These are phyloP conservation scores for Rhingia campestris DNA, from an alignment of 2,888 invertebrate genomes.

Conservation along the genomic window DNA sequence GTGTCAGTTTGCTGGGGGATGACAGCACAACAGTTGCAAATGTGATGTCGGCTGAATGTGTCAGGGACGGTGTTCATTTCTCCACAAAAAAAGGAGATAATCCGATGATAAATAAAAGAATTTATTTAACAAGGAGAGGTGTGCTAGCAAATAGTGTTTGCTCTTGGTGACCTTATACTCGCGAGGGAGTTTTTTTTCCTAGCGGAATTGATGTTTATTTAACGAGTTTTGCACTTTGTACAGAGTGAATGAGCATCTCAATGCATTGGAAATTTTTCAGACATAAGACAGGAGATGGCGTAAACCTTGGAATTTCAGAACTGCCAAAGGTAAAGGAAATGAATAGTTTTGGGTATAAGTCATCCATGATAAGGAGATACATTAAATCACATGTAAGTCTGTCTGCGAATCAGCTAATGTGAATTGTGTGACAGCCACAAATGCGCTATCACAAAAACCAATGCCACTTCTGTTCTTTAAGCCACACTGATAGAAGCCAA, in stretches of 20 bases:
- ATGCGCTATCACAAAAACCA: too few relatives aligned
- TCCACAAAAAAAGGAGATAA: background rate
- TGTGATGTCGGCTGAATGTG: background rate
- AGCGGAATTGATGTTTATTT: background rate
- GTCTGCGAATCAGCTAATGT: too few relatives aligned
- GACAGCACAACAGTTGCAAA: background rate
- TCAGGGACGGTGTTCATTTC: slow-evolving; percentile 13
- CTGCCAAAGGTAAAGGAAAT: too few relatives aligned
- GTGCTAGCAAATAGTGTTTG: slow-evolving; percentile 16
- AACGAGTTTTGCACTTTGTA: background rate
- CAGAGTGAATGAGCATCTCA: background rate
- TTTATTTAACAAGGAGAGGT: background rate
- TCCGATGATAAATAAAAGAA: slow-evolving; percentile 9
- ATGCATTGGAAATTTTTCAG: background rate
- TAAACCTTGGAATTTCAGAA: too few relatives aligned
- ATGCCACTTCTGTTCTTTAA: too few relatives aligned
- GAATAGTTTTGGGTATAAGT: too few relatives aligned
- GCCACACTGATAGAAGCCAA: too few relatives aligned
- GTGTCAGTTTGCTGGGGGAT: background rate
- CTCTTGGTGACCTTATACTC: slow-evolving; percentile 5
- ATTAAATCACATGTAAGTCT: too few relatives aligned
- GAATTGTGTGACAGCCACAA: too few relatives aligned
- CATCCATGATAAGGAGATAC: too few relatives aligned
- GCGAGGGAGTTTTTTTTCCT: background rate
- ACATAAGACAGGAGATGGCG: too few relatives aligned